phyloP scores from a whole-genome alignment of 2,797 vertebrate genomes.

The Sebastes reedi region DNA sequence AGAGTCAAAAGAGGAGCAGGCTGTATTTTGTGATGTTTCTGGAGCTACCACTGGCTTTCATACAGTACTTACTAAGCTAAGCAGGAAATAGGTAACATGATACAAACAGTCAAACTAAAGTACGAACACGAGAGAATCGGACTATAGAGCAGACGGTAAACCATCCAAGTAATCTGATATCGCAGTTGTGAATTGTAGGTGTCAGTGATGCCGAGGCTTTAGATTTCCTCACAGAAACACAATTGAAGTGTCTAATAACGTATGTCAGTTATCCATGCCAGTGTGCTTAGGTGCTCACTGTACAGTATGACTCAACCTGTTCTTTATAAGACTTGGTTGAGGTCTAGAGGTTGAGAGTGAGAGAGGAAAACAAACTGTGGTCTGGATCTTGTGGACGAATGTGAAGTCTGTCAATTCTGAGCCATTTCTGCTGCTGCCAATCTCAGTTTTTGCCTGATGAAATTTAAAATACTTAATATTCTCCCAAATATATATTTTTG shows the following conservation, averaged over 20 bases:
- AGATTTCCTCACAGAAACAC: conserved; percentile 2
- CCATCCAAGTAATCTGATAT: not conserved
- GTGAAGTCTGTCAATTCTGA: conserved; percentile 70
- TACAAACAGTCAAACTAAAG: not conserved
- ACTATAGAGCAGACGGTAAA: not conserved
- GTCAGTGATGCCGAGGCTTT: conserved; percentile 18
- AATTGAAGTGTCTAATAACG: not conserved
- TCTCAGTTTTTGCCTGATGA: conserved; percentile 54
- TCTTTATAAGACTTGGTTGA: not conserved
- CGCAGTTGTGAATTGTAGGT: not conserved
- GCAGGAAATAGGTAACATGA: not conserved
- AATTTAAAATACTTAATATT: conserved; percentile 30
- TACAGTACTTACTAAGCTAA: not conserved
- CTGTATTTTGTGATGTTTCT: conserved; percentile 23
- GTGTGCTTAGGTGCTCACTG: conserved; percentile 3
- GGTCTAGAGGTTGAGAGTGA: conserved; percentile 17
- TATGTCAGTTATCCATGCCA: not conserved
- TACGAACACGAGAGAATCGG: not conserved
- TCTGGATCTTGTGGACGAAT: conserved; percentile 49
- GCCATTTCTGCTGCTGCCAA: conserved; percentile 69
- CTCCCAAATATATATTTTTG: conserved; percentile 35
- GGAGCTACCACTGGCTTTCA: conserved; percentile 23
- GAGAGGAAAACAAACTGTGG: conserved; percentile 24
- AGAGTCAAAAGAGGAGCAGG: conserved; percentile 27
- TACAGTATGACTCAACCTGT: not conserved